Base-by-base conservation (phyloP, 2,888 invertebrate genomes). In the Dasysyrphus tricinctus region DNA sequence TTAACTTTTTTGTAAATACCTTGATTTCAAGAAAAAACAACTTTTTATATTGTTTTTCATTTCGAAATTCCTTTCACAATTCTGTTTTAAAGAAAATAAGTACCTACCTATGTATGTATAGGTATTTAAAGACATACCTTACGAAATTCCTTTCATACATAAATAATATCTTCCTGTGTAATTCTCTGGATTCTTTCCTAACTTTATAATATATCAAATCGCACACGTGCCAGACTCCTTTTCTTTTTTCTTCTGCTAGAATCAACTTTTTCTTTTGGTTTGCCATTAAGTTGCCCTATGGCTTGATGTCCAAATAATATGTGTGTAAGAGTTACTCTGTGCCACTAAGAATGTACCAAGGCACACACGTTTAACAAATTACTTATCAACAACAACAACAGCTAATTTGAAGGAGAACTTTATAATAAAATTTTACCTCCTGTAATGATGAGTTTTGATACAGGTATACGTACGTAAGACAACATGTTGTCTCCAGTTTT, bases 191-290 rank as follows among this genome's bases (percentile, higher is more conserved):
- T 69, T 69, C 51, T 54, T 69, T 69, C 0, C 37, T 11, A 69
- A 69, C 39, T 69, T 39, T 6, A 39, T 54, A 42, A 57, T 44
- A 44, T 67, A 54, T 69, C 51, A 69, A 69, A 69, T 54, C 5
- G 39, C 32, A 69, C 69, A 80, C 61, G 75, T 80, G 80, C n/a
- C 59, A 80, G 54, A 14, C 24, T 44, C 59, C 69, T 49, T n/a
- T 49, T 29, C 11, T 32, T 47, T 63, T 5, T 44, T 29, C 2
- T 29, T 32, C 4, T 16, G 5, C 9, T 32, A 16, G 32, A 12
- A 65, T 44, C 32, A 44, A 6, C 11, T 16, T 47, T 39, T 47
- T 19, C 29, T 39, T 69, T 44, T 16, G 34, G 49, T 54, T n/a
- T 44, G 14, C 39, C 69, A 69, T 69, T 54, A 69, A 42, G 11